Evolutionary conservation across 2,797 vertebrate genomes (phyloP).

Genomic region (Melanogrammus aeglefinus): DNA sequence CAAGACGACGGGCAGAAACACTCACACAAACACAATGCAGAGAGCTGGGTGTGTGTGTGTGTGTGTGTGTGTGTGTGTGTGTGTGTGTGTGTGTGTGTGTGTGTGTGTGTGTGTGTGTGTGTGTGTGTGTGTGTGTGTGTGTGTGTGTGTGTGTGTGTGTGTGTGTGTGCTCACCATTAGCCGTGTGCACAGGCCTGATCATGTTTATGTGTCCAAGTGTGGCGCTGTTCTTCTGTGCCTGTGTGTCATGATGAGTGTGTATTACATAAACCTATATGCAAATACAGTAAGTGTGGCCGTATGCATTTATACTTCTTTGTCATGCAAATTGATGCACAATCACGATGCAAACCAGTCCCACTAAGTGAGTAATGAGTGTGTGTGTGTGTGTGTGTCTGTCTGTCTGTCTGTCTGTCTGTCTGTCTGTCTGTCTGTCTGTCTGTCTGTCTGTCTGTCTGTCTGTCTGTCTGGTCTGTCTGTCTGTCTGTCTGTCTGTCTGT

Average conservation of each 20-base stretch:
- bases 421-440: not conserved
- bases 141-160: not conserved
- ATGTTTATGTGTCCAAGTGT: not conserved
- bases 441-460: slow-evolving; percentile 11
- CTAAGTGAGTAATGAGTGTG: not conserved
- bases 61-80: too few species aligned
- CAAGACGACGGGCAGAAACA: not conserved
- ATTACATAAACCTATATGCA: not conserved
- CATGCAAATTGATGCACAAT: not conserved
- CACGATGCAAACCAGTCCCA: not conserved
- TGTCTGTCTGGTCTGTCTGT: not conserved
- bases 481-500: not conserved
- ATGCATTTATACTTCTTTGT: not conserved
- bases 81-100: not conserved
- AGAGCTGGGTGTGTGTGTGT: not conserved
- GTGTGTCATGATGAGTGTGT: not conserved
- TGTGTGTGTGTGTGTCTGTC: not conserved
- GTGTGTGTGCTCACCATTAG: too few species aligned
- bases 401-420: not conserved
- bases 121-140: not conserved
- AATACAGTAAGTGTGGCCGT: not conserved
- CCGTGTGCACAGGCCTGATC: not conserved
- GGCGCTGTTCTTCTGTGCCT: not conserved
- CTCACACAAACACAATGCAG: not conserved
- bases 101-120: too few species aligned